phyloP scores from a whole-genome alignment of 2,888 invertebrate genomes.

The Taenaris catops region DNA sequence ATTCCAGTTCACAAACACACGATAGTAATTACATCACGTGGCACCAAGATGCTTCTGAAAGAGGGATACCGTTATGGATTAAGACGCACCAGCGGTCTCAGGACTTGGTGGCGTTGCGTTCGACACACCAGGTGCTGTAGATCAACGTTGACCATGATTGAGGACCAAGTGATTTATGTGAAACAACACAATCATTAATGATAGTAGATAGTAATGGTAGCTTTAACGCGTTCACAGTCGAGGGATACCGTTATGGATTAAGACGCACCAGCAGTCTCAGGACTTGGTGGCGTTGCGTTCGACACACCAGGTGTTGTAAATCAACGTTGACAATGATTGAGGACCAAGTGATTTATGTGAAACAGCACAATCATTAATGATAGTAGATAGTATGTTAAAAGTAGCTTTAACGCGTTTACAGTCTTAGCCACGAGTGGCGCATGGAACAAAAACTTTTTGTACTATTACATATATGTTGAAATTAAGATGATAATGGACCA shows the following conservation, averaged over 20 bases:
- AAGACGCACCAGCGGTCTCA: constrained; percentile 28
- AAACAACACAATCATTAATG: constrained; percentile 28
- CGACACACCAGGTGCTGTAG: constrained; percentile 32
- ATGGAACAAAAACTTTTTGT: not conserved
- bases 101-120: constrained; percentile 37
- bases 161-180: constrained; percentile 21
- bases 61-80: constrained; percentile 37
- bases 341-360: constrained; percentile 20
- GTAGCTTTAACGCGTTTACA: too few relatives aligned
- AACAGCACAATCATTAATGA: constrained; percentile 28
- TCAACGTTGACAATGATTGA: constrained; percentile 29
- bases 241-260: constrained; percentile 37
- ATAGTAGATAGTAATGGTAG: not conserved
- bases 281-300: constrained; percentile 37
- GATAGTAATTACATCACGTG: constrained; percentile 25
- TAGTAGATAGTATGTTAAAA: constrained; percentile 34
- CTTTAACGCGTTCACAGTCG: too few relatives aligned
- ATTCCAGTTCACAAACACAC: too few relatives aligned
- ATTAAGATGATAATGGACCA: too few relatives aligned
- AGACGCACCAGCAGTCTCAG: constrained; percentile 29
- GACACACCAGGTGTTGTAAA: constrained; percentile 31
- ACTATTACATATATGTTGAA: too few relatives aligned
- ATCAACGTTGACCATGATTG: constrained; percentile 28
- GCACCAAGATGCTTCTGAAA: constrained; percentile 31
- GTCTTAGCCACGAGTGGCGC: too few relatives aligned